Conservation (phyloP, 2,113 vertebrate genomes). For the Ageneiosus marmoratus region DNA sequence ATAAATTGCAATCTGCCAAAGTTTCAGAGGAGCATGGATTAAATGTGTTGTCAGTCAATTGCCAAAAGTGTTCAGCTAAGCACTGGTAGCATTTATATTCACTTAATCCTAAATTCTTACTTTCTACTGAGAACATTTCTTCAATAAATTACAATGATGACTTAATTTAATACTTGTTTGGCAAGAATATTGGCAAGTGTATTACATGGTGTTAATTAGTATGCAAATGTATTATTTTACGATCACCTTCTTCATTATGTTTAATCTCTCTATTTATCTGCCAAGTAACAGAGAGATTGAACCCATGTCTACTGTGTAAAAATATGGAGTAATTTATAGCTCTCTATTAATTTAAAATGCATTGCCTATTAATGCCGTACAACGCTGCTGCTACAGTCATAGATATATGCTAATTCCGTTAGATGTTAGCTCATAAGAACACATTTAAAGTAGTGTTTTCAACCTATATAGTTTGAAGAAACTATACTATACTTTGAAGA, state of each 20-base stretch:
- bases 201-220: slow-evolving; percentile 70
- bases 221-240: slow-evolving; percentile 78
- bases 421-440: neutral
- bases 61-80: slow-evolving; percentile 37
- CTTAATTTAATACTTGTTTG: slow-evolving; percentile 45
- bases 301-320: slow-evolving; percentile 59
- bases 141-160: slow-evolving; percentile 48
- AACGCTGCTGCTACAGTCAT: slow-evolving; percentile 54
- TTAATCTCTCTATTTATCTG: slow-evolving; percentile 73
- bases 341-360: slow-evolving; percentile 69
- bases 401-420: neutral
- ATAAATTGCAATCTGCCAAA: slow-evolving; percentile 22
- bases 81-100: slow-evolving; percentile 29
- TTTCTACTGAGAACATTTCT: slow-evolving; percentile 31
- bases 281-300: slow-evolving; percentile 64
- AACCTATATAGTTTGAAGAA: neutral
- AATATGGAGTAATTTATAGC: slow-evolving; percentile 63
- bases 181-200: slow-evolving; percentile 48
- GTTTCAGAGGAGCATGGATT: slow-evolving; percentile 20
- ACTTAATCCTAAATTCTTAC: slow-evolving; percentile 24
- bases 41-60: slow-evolving; percentile 26
- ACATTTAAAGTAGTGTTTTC: neutral
- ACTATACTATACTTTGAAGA: too few relatives aligned
- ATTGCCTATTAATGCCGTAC: slow-evolving; percentile 64
- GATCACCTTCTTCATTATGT: slow-evolving; percentile 73